Evolutionary conservation across 2,888 invertebrate genomes (phyloP).

Genomic region (Pristionchus mayeri): DNA sequence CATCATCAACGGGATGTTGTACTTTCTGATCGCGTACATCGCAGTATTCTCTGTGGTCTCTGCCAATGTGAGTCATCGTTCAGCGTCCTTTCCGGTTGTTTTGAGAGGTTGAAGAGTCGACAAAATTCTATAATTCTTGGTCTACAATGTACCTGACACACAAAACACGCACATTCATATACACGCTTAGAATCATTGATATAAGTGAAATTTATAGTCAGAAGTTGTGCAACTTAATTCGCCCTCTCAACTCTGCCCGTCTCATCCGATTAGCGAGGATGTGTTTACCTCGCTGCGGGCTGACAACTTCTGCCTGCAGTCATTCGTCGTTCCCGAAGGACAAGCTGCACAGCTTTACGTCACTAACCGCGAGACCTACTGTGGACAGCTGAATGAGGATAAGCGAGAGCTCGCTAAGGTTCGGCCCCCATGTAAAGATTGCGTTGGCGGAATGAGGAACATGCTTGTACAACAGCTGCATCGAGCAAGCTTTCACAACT

Average conservation of each 20-base stretch:
- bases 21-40: background rate
- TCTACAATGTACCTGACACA: no score
- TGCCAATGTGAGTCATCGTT: background rate
- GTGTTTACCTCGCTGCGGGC: background rate
- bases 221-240: background rate
- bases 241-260: background rate
- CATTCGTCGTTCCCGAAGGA: background rate
- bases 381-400: background rate
- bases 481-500: background rate
- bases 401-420: background rate
- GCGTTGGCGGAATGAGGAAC: background rate
- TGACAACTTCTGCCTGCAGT: background rate
- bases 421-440: background rate
- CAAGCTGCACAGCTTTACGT: background rate
- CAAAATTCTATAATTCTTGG: no score
- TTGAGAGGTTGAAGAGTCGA: background rate
- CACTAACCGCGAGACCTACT: background rate
- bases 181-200: no score
- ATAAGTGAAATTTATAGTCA: background rate
- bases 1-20: background rate
- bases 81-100: background rate
- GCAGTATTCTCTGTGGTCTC: background rate
- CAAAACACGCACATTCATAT: no score
- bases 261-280: background rate
- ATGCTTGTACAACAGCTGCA: background rate